Evolutionary conservation across 2,888 invertebrate genomes (phyloP).

Genomic region (Cerastis rubricosa): DNA sequence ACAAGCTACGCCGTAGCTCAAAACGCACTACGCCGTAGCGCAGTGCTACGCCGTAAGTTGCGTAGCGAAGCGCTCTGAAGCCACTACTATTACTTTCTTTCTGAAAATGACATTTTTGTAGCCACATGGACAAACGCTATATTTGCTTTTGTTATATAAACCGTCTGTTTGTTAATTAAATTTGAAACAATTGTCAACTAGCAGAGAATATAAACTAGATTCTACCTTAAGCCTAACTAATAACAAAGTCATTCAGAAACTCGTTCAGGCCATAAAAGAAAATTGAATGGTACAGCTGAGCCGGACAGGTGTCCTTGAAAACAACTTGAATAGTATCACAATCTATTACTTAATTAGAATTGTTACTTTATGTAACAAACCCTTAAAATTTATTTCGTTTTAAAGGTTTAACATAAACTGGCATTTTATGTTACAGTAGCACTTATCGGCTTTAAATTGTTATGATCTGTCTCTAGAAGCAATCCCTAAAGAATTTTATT

Average conservation of each 20-base stretch:
- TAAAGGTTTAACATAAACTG: not conserved
- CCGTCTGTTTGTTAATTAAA: constrained; percentile 16
- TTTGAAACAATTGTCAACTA: constrained; percentile 15
- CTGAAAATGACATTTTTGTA: not conserved
- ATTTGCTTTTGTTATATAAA: not conserved
- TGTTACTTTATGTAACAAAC: not conserved
- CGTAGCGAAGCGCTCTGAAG: not conserved
- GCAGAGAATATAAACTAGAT: constrained; percentile 7
- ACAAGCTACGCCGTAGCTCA: constrained; percentile 4
- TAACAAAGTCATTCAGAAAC: constrained; percentile 27
- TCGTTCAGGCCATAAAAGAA: constrained; percentile 32
- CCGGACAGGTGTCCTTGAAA: constrained; percentile 22
- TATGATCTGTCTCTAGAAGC: not conserved
- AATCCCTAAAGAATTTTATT: not conserved
- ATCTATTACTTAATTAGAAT: constrained; percentile 30
- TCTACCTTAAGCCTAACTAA: not conserved
- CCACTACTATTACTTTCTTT: not conserved
- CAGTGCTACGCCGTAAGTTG: not conserved
- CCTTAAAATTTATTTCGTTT: constrained; percentile 1
- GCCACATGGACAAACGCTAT: not conserved
- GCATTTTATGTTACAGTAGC: not conserved
- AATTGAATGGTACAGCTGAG: constrained; percentile 43
- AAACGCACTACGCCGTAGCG: not conserved
- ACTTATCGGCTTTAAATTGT: not conserved
- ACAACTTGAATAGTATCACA: not conserved